These are phyloP conservation scores for Eretmochelys imbricata DNA, from an alignment of 2,113 vertebrate genomes.

Conservation along the genomic window DNA sequence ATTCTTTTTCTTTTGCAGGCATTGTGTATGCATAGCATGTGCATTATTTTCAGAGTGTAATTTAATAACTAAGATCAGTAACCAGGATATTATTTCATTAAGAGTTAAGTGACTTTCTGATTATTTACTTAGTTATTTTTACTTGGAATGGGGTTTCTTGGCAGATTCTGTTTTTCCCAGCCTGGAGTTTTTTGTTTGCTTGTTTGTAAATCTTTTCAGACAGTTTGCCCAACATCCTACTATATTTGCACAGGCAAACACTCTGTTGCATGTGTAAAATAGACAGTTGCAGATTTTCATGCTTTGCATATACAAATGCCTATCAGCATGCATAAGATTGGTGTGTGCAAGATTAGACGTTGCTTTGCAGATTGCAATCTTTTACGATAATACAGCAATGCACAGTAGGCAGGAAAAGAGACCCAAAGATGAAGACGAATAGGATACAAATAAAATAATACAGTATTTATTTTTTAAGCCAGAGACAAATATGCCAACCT, in stretches of 20 bases:
- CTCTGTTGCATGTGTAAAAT: neutral
- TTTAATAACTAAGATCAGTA: slow-evolving; percentile 68
- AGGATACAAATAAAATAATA: neutral
- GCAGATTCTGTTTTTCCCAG: slow-evolving; percentile 17
- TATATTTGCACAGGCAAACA: neutral
- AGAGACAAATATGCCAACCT: neutral
- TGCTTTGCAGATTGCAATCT: neutral
- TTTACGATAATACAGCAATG: neutral
- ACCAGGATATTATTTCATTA: slow-evolving; percentile 65
- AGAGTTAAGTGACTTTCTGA: slow-evolving; percentile 57
- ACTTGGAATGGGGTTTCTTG: neutral
- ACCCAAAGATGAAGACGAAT: neutral
- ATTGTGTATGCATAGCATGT: slow-evolving; percentile 14
- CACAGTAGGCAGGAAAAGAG: neutral
- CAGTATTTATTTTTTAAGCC: neutral
- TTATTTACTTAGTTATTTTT: slow-evolving; percentile 69
- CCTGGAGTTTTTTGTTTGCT: slow-evolving; percentile 1
- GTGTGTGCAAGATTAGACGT: neutral
- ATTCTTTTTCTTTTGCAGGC: slow-evolving; percentile 58
- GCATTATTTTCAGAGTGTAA: slow-evolving; percentile 66
- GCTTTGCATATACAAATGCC: neutral
- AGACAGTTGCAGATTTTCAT: accelerated
- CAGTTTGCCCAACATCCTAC: neutral
- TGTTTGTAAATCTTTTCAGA: neutral
- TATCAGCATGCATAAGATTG: neutral